Base-by-base conservation (phyloP, 2,888 invertebrate genomes). In the Diplolepis rosae region DNA sequence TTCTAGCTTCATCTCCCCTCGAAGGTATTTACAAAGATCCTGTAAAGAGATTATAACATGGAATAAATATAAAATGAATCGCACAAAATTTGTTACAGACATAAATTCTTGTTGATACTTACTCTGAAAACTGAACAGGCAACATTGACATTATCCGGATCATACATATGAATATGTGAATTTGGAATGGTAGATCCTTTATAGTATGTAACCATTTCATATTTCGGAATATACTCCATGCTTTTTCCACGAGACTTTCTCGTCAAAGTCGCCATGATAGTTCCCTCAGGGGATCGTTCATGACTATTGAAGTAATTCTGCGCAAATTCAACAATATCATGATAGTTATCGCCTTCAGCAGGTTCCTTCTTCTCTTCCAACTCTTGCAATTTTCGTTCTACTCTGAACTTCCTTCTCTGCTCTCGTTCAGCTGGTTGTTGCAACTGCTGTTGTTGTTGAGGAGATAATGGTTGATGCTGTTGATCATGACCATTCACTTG, bases 151-250 rank as follows among this genome's bases (percentile, higher is more conserved):
- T 98, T 98, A 87, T 98, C 97, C 0, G 97, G 96, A 90, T 98
- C 98, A 87, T 97, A 97, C 91, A 98, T 93, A 84, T 97, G 97
- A 82, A 98, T 95, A 89, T 98, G 98, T 0, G 98, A 97, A 66
- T 95, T 96, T 0, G 97, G 96, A 80, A 98, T 98, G 71, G 94
- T 93, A 83, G 94, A 95, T 51, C 94, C 94, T 85, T 96, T 95
- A 86, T 95, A 95, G 87, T 94, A 98, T 0, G 94, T 94, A 24
- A 97, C 93, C 97, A 98, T 97, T 88, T 98, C 97, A 83, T 95
- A 95, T 84, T 97, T 97, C 3, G 96, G 95, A 35, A 97, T 91
- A 78, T 94, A 90, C 86, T 96, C 96, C 79, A 94, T 91, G 9
- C 93, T 93, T 83, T 95, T 95, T 4, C 85, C 91, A 5, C 91